These are phyloP conservation scores for Cerastis rubricosa DNA, from an alignment of 2,888 invertebrate genomes.

Conservation along the genomic window DNA sequence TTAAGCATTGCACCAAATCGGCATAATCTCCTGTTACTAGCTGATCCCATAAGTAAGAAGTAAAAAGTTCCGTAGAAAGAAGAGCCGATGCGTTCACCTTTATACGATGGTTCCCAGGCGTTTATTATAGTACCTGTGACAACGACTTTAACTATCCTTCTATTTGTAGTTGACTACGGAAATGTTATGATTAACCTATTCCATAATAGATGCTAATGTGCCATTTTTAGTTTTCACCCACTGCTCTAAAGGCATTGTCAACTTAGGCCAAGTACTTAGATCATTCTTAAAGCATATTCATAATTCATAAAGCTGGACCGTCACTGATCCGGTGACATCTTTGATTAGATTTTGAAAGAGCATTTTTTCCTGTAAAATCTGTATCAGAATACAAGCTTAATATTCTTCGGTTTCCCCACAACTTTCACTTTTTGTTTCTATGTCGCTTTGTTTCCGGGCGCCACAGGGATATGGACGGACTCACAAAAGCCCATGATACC, in stretches of 20 bases:
- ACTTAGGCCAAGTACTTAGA: background rate
- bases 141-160: background rate
- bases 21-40: background rate
- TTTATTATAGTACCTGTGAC: background rate
- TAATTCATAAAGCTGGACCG: background rate
- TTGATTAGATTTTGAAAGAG: background rate
- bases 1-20: background rate
- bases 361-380: background rate
- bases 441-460: background rate
- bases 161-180: background rate
- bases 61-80: no score
- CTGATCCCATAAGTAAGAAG: no score
- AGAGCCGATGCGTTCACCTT: no score
- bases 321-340: background rate
- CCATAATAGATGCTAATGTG: conserved; percentile 17
- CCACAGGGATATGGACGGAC: background rate
- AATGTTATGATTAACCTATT: background rate
- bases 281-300: no score
- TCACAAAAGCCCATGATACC: background rate
- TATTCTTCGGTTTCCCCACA: background rate
- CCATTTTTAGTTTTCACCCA: conserved; percentile 13
- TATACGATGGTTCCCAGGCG: background rate
- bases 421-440: background rate
- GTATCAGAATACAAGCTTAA: background rate
- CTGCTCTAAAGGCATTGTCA: background rate